These are phyloP conservation scores for Lethocerus indicus DNA, from an alignment of 1,140 invertebrate species.

Conservation along the genomic window DNA sequence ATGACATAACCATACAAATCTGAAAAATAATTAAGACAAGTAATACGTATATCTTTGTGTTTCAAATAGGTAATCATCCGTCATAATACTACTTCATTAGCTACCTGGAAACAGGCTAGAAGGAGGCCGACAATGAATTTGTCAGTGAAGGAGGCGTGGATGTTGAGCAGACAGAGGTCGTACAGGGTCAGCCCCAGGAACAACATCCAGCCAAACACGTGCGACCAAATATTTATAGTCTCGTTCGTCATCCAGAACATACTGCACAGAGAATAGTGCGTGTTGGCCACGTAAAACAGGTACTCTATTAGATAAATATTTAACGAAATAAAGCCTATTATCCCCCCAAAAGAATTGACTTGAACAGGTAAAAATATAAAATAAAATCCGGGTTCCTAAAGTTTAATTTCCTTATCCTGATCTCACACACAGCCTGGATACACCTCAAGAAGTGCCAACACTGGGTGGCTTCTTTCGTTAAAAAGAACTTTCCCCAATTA, in stretches of 20 bases:
- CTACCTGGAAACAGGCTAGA: slow-evolving; percentile 74
- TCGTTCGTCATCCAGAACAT: slow-evolving; percentile 95
- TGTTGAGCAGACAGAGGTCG: slow-evolving; percentile 60
- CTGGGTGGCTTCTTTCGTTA: no score
- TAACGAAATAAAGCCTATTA: no score
- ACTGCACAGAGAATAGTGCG: slow-evolving; percentile 33
- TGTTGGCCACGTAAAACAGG: no score
- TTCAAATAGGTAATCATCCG: not conserved
- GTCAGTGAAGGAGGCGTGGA: slow-evolving; percentile 58
- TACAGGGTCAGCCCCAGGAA: slow-evolving; percentile 71
- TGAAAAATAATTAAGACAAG: slow-evolving; percentile 29
- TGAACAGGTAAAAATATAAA: no score
- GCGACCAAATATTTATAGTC: slow-evolving; percentile 94
- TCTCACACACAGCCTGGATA: no score
- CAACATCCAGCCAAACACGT: slow-evolving; percentile 79
- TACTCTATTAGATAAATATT: no score
- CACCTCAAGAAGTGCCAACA: no score
- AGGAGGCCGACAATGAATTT: slow-evolving; percentile 68
- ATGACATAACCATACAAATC: slow-evolving; percentile 84
- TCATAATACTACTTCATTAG: not conserved
- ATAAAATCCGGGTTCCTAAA: no score
- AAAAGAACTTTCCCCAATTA: no score
- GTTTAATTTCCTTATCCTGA: no score
- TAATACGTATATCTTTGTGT: not conserved
- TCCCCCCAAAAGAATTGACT: no score